A percentile compares a stretch with the other conserved stretches of the same genome.
Conservation (phyloP, 2,888 invertebrate genomes). For the Amaurobius ferox region DNA sequence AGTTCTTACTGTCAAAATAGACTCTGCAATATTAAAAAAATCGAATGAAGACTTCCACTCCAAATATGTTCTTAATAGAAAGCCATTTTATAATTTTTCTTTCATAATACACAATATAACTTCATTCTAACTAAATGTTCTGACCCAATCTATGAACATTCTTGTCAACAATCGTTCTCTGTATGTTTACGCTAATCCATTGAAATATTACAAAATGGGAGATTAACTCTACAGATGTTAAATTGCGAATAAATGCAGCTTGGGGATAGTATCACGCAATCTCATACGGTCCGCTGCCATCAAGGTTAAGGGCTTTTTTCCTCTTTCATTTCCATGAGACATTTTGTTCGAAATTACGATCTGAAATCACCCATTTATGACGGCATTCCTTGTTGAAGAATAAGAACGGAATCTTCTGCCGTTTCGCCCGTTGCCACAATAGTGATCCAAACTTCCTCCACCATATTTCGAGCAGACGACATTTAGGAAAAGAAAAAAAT, state of each 20-base stretch:
- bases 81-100: no score
- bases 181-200: neutral
- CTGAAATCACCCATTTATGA: conserved; percentile 53
- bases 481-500: conserved; percentile 25
- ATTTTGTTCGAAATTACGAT: conserved; percentile 29
- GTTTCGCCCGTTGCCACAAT: conserved; percentile 19
- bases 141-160: neutral
- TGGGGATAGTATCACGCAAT: conserved; percentile 28
- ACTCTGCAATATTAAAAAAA: no score
- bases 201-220: neutral
- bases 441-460: conserved; percentile 38
- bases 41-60: no score
- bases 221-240: conserved; percentile 24
- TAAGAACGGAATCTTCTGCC: conserved; percentile 46
- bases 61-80: no score
- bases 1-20: no score
- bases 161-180: neutral
- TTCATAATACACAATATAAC: no score
- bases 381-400: conserved; percentile 50
- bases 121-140: no score
- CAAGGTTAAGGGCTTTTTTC: conserved; percentile 63
- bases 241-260: neutral
- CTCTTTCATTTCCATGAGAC: conserved; percentile 13
- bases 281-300: conserved; percentile 57
- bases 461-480: conserved; percentile 37